Conservation (phyloP, 2,888 invertebrate genomes). For the Leptothorax acervorum region DNA sequence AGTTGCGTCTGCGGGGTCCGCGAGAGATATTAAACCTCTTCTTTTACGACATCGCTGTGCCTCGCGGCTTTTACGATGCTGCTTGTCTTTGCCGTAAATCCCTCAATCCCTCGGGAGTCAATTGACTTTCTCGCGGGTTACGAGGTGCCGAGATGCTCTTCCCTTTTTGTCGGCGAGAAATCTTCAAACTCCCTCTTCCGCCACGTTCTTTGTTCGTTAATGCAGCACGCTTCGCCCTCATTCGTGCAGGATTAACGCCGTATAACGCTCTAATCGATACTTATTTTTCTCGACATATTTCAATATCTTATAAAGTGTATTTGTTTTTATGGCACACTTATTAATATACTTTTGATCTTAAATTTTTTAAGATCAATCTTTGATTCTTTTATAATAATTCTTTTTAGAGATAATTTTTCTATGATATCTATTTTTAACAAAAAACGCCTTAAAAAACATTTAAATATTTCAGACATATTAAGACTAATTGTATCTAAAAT, state of each 20-base stretch:
- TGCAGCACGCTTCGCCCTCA: conserved; percentile 12
- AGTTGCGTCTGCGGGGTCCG: conserved; percentile 65
- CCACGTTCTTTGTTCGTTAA: conserved; percentile 48
- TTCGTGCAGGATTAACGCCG: conserved; percentile 4
- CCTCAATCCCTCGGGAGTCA: conserved; percentile 76
- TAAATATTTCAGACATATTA: not conserved
- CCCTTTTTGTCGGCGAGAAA: conserved; percentile 31
- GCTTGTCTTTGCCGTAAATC: conserved; percentile 79
- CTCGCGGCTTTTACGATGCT: conserved; percentile 71
- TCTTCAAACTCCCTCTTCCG: conserved; percentile 35
- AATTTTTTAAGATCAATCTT: not conserved
- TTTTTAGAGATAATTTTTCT: not conserved
- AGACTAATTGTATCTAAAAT: not conserved
- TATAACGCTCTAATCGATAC: conserved; percentile 35
- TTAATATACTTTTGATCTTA: not conserved
- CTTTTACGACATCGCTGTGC: conserved; percentile 73
- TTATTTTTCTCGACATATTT: not conserved
- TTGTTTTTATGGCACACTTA: not conserved
- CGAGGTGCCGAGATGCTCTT: conserved; percentile 63
- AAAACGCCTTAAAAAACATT: not conserved
- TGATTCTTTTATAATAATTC: not conserved
- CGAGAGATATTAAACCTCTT: conserved; percentile 77
- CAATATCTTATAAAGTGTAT: too few species aligned
- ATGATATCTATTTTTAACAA: not conserved
- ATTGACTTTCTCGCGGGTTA: conserved; percentile 77